A percentile compares a stretch with the other conserved stretches of the same genome.
Evolutionary conservation across 1,140 invertebrate species (phyloP).

Genomic region (Drosophila kurseongensis): DNA sequence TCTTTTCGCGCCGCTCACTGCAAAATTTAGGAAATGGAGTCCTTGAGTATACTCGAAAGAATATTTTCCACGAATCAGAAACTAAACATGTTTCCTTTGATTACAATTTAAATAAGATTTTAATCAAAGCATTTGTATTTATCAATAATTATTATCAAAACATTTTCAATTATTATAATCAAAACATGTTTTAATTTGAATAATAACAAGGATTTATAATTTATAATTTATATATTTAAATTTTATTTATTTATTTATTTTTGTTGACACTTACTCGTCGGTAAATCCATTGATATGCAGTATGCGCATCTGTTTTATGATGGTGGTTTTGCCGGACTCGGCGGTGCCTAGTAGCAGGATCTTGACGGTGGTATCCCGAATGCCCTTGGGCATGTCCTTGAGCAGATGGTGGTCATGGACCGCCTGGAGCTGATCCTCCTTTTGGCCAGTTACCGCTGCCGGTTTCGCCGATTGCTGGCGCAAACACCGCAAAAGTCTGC

Average conservation of each 20-base stretch:
- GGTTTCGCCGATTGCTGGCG: constrained; percentile 48
- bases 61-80: too few species aligned
- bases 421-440: constrained; percentile 61
- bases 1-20: constrained; percentile 88
- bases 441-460: constrained; percentile 27
- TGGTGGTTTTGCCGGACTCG: constrained; percentile 91
- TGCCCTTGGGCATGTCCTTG: constrained; percentile 61
- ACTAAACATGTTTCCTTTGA: too few species aligned
- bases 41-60: not conserved
- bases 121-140: too few species aligned
- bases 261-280: constrained; percentile 85
- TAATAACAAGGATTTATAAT: too few species aligned
- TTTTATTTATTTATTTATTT: too few species aligned
- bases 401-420: constrained; percentile 60
- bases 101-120: too few species aligned
- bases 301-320: constrained; percentile 94
- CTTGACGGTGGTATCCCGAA: constrained; percentile 86
- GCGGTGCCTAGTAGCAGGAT: constrained; percentile 89
- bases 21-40: not conserved
- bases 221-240: too few species aligned
- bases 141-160: too few species aligned
- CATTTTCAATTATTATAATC: too few species aligned
- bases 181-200: too few species aligned
- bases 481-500: constrained; percentile 80
- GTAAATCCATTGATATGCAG: constrained; percentile 90